A percentile compares a stretch with the other conserved stretches of the same genome.
Conservation (phyloP, 2,888 invertebrate species). For the Boloria selene region DNA sequence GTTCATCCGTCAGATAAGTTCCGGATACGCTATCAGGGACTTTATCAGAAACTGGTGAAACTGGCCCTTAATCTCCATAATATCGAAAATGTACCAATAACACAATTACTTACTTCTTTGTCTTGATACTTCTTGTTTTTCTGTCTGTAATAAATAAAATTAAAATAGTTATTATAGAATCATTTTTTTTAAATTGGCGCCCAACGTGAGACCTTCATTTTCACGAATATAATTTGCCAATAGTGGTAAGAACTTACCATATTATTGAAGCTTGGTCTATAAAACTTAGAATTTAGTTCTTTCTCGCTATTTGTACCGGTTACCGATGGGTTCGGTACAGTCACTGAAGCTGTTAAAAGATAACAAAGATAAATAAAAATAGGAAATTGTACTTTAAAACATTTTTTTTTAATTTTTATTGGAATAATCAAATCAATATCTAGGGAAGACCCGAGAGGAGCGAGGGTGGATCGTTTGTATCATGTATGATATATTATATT, state of each 20-base stretch:
- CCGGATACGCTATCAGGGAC: too few relatives aligned
- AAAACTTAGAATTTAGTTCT: slow-evolving; percentile 61
- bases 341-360: slow-evolving; percentile 33
- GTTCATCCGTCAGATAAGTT: too few relatives aligned
- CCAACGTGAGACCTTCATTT: background rate
- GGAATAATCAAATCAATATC: too few relatives aligned
- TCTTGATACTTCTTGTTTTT: slow-evolving; percentile 51
- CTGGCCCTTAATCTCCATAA: too few relatives aligned
- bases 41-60: too few relatives aligned
- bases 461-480: too few relatives aligned
- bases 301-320: slow-evolving; percentile 54
- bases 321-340: slow-evolving; percentile 42
- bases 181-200: background rate
- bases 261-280: slow-evolving; percentile 57
- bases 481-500: too few relatives aligned
- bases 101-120: slow-evolving; percentile 44
- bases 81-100: too few relatives aligned
- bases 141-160: slow-evolving; percentile 38
- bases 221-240: too few relatives aligned
- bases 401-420: too few relatives aligned
- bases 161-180: background rate
- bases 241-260: slow-evolving; percentile 48
- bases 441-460: too few relatives aligned
- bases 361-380: background rate
- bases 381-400: too few relatives aligned